Evolutionary conservation across 2,888 invertebrate species (phyloP), one percentile per base, ranked within the genome.

Genomic region (Cephus sareptanus): DNA sequence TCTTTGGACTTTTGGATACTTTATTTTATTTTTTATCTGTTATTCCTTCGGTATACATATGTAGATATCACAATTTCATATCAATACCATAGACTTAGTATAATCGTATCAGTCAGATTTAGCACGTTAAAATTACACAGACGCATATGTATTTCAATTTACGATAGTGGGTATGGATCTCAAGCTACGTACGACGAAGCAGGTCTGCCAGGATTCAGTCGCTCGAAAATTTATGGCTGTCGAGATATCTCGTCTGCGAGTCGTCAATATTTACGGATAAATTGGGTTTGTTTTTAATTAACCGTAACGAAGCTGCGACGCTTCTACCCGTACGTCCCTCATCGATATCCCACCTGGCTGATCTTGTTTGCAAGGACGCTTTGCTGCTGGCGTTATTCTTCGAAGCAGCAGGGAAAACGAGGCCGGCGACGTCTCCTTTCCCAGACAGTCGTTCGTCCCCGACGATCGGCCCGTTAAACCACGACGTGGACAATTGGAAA

Each of bases 391-490:
- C 56, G 23, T 15, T 0, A 23, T 23, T 56, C 23, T 9, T 56
- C 9, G 9, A 23, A 56, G 56, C 15, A 9, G 56, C 23, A 23
- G 3, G 56, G 15, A 23, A 56, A 56, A 56, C 56, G 23, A 56
- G 56, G 9, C 35, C 12, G 35, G 9, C 23, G 56, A 23, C 23
- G 56, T 56, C 56, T 56, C 23, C 9, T 56, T 56, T 56, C 9
- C 56, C 56, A 23, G 56, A 56, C 56, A 9, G 56, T 56, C 56
- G 23, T 56, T 56, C 23, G 33, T 11, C 37, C 30, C 37, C 75
- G 31, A 37, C 71, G 75, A 69, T 69, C 74, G 75, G 71, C 76
- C 71, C 71, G 78, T 76, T 78, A 75, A 78, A 76, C 40, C 71
- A 69, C 68, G 15, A 30, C 40, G 31, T 35, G 77, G 69, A 77